phyloP scores from a whole-genome alignment of 2,113 vertebrate species.

The Pao palembangensis region DNA sequence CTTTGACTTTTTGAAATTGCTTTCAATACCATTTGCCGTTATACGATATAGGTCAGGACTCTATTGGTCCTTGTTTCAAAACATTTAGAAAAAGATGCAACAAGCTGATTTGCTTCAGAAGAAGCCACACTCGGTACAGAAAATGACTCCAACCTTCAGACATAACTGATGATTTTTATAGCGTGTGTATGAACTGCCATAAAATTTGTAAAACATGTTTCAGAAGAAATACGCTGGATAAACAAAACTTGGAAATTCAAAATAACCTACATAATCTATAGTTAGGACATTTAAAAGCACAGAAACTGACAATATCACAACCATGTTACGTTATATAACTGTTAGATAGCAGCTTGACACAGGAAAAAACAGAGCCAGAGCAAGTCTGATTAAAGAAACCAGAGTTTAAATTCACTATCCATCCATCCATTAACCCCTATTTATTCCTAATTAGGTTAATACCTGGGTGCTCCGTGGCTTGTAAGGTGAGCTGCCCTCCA shows the following conservation, averaged over 20 bases:
- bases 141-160: too few relatives aligned
- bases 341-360: too few relatives aligned
- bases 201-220: background rate
- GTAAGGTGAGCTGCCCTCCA: slow-evolving; percentile 97
- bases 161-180: too few relatives aligned
- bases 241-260: background rate
- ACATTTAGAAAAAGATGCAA: slow-evolving; percentile 54
- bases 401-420: too few relatives aligned
- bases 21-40: slow-evolving; percentile 74
- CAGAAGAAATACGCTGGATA: background rate
- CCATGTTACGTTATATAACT: too few relatives aligned
- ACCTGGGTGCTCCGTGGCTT: slow-evolving; percentile 88
- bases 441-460: background rate
- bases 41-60: slow-evolving; percentile 75
- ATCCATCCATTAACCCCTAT: too few relatives aligned
- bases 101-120: slow-evolving; percentile 7
- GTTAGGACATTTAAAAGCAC: background rate
- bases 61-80: slow-evolving; percentile 58
- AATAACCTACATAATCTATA: background rate
- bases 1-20: slow-evolving; percentile 72
- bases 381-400: too few relatives aligned
- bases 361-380: too few relatives aligned
- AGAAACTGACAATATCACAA: too few relatives aligned
- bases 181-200: background rate
- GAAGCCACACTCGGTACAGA: too few relatives aligned